Conservation (phyloP, 1,140 invertebrate species). For the Cyclina sinensis region DNA sequence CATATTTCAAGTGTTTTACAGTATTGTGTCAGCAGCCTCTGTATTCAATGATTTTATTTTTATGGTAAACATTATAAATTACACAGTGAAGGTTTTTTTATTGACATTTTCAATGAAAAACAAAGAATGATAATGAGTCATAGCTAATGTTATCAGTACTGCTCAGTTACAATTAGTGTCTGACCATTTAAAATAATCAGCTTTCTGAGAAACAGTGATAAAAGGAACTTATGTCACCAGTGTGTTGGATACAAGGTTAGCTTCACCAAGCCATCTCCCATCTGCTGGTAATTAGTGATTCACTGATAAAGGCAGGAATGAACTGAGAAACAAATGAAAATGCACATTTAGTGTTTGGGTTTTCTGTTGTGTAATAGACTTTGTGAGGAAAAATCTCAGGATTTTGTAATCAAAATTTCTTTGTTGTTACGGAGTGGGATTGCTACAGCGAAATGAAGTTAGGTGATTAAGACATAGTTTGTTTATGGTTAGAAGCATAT, state of each 20-base stretch:
- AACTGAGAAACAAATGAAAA: background rate
- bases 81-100: background rate
- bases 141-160: background rate
- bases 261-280: background rate
- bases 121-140: background rate
- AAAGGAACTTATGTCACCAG: background rate
- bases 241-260: background rate
- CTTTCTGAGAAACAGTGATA: background rate
- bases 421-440: background rate
- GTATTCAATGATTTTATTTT: background rate
- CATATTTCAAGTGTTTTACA: background rate
- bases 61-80: background rate
- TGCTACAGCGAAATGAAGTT: background rate
- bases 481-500: background rate
- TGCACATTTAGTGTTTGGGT: background rate
- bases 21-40: background rate
- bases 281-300: slow-evolving; percentile 29
- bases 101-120: background rate
- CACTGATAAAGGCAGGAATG: slow-evolving; percentile 14
- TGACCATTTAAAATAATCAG: background rate
- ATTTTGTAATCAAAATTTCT: slow-evolving; percentile 19
- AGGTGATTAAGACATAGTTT: background rate
- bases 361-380: background rate
- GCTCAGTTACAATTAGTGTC: slow-evolving; percentile 1
- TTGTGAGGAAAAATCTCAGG: background rate